Evolutionary conservation across 2,888 invertebrate species (phyloP).

Genomic region (Idaea dimidiata): DNA sequence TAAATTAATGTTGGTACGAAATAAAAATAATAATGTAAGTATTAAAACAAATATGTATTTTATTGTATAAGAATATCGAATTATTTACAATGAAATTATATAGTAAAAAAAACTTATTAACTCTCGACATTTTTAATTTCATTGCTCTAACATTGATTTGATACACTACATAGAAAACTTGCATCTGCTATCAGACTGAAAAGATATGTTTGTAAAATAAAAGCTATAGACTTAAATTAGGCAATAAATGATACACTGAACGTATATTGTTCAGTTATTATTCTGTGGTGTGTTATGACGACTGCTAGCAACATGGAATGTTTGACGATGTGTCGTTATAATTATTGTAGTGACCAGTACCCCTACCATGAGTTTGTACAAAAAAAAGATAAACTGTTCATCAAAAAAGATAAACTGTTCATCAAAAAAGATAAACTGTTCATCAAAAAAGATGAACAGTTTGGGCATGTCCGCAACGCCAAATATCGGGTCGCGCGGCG

Average conservation of each 20-base stretch:
- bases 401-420: too few relatives aligned
- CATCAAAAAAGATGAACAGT: too few relatives aligned
- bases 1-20: conserved; percentile 3
- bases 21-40: conserved; percentile 39
- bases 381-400: too few relatives aligned
- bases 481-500: too few relatives aligned
- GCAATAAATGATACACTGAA: conserved; percentile 68
- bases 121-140: conserved; percentile 67
- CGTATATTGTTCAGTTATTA: conserved; percentile 74
- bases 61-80: conserved; percentile 73
- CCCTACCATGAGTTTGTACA: too few relatives aligned
- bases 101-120: conserved; percentile 56
- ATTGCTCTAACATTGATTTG: conserved; percentile 71
- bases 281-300: conserved; percentile 41
- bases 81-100: conserved; percentile 79
- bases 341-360: conserved; percentile 24
- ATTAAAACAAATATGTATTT: conserved; percentile 80
- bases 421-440: too few relatives aligned
- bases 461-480: too few relatives aligned
- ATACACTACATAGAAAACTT: conserved; percentile 80
- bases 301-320: conserved; percentile 72
- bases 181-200: conserved; percentile 73
- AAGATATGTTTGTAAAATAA: conserved; percentile 74
- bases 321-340: conserved; percentile 56
- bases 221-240: conserved; percentile 61